These are phyloP conservation scores for Diplolepis rosae DNA, from an alignment of 2,888 invertebrate genomes.

Conservation along the genomic window DNA sequence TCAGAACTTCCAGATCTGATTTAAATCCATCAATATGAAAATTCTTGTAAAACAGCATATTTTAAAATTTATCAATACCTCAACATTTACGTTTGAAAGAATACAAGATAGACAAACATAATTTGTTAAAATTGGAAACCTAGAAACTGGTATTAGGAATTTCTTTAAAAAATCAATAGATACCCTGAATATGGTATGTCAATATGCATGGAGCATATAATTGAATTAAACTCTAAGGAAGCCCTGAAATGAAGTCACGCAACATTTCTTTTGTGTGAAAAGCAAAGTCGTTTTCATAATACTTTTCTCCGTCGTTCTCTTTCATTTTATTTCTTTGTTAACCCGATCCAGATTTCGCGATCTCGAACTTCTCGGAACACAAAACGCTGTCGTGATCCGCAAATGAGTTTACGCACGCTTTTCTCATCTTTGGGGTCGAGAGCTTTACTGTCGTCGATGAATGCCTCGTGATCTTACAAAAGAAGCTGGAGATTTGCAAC, in stretches of 20 bases:
- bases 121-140: too few species aligned
- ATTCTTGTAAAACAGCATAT: not conserved
- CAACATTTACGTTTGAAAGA: too few species aligned
- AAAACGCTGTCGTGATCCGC: slow-evolving; percentile 40
- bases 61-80: not conserved
- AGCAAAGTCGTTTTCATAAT: slow-evolving; percentile 9
- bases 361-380: slow-evolving; percentile 34
- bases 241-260: slow-evolving; percentile 37
- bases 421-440: slow-evolving; percentile 32
- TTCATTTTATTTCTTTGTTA: slow-evolving; percentile 23
- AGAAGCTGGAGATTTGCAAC: not conserved
- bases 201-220: too few species aligned
- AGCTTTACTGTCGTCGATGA: slow-evolving; percentile 32
- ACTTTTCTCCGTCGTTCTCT: not conserved
- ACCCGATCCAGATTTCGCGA: slow-evolving; percentile 24
- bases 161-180: not conserved
- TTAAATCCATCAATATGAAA: too few species aligned
- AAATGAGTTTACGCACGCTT: slow-evolving; percentile 48
- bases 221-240: slow-evolving; percentile 38
- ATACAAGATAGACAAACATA: too few species aligned
- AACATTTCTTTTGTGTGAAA: not conserved
- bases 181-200: not conserved
- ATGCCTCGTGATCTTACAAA: not conserved
- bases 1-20: too few species aligned
- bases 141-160: too few species aligned